Evolutionary conservation across 2,888 invertebrate genomes (phyloP), one percentile per base, ranked within the genome.

Genomic region (Proisotoma minuta): DNA sequence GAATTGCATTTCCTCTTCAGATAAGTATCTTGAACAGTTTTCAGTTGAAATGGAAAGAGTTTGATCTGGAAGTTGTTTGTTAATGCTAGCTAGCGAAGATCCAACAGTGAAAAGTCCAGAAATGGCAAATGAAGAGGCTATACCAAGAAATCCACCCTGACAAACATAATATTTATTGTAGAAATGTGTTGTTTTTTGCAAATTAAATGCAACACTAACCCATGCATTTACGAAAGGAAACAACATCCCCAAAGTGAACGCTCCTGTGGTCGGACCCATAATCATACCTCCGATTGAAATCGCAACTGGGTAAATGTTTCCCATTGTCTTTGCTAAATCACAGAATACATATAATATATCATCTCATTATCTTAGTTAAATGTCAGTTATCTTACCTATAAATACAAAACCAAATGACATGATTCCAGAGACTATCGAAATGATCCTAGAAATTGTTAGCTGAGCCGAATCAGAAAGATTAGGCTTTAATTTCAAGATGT

Each of bases 41-140:
- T 57, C 62, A 2, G 66, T 66, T 4, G 66, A 66, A 22, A 69
- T 48, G 12, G 66, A 66, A 23, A 57, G 27, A 18, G 43, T 20
- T 49, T 59, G 58, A 28, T 57, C 57, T 8, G 59, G 59, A 3
- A 59, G 49, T 12, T 56, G 28, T 54, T 34, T 28, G 3, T 24
- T 48, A 0, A 47, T 59, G 23, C 57, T 57, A 50, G 56, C 63
- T n/a, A 60, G 40, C 0, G 60, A 54, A 3, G 63, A 63, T 8
- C 63, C 63, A 1, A 29, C 56, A 5, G 49, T 59, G n/a, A 63
- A 18, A 10, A 59, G 39, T 18, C 58, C 22, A 1, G 62, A 27
- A 10, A 63, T 18, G 3, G 53, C 49, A 47, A 47, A 63, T 1
- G 62, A 59, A 3, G 59, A 47, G 5, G 59, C 2, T 8, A 59